A percentile compares a stretch with the other conserved stretches of the same genome.
Evolutionary conservation across 2,888 invertebrate species (phyloP).

Genomic region (Mycalesis mineus): DNA sequence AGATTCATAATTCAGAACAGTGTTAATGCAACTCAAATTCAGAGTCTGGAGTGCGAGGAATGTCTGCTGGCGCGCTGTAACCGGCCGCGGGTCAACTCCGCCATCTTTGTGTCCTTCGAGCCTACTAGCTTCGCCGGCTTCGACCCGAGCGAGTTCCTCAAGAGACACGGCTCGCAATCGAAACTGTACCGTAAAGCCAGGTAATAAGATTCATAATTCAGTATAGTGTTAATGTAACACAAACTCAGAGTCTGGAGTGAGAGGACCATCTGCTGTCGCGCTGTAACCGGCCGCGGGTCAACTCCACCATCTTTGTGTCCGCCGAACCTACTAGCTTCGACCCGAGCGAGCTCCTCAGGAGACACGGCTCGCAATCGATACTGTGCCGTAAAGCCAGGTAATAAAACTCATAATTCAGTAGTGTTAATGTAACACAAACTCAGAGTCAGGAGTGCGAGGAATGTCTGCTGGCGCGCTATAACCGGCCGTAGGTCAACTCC

Average conservation of each 20-base stretch:
- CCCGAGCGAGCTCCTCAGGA: conserved; percentile 86
- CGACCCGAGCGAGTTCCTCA: conserved; percentile 87
- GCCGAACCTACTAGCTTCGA: conserved; percentile 86
- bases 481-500: conserved; percentile 88
- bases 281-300: conserved; percentile 85
- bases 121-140: conserved; percentile 86
- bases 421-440: too few relatives aligned
- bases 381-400: conserved; percentile 87
- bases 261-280: conserved; percentile 76
- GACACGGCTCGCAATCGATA: conserved; percentile 88
- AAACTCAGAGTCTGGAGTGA: too few relatives aligned
- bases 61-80: conserved; percentile 77
- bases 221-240: background rate
- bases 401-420: background rate
- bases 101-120: conserved; percentile 88
- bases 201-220: conserved; percentile 35
- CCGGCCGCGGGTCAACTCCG: conserved; percentile 89
- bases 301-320: conserved; percentile 90
- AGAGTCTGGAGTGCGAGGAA: conserved; percentile 47
- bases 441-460: conserved; percentile 45
- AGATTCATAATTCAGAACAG: background rate
- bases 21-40: too few relatives aligned
- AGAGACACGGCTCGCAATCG: conserved; percentile 88
- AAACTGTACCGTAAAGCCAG: conserved; percentile 88
- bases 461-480: conserved; percentile 76